Conservation (phyloP, 2,888 invertebrate genomes). For the Sceliomorpha sp. region DNA sequence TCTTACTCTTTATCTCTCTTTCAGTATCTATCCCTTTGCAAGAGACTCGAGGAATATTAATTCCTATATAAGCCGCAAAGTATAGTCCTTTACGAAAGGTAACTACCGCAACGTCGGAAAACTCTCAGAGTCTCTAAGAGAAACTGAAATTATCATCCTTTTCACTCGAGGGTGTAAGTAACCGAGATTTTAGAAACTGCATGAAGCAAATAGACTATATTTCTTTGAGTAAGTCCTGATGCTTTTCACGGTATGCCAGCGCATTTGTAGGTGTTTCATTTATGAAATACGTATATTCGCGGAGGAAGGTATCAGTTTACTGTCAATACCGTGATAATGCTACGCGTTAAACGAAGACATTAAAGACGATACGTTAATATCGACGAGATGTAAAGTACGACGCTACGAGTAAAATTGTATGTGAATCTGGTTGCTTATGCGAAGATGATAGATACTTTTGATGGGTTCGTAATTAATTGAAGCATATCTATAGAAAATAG, state of each 20-base stretch:
- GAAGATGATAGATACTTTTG: too few relatives aligned
- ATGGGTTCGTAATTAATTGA: too few relatives aligned
- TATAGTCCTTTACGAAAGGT: constrained; percentile 48
- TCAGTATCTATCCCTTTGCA: constrained; percentile 46
- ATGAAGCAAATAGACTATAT: constrained; percentile 38
- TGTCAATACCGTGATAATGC: too few relatives aligned
- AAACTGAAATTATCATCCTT: constrained; percentile 43
- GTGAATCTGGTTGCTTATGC: too few relatives aligned
- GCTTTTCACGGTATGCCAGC: constrained; percentile 28
- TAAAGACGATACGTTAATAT: too few relatives aligned
- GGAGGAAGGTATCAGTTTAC: constrained; percentile 1
- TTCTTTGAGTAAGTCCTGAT: constrained; percentile 13
- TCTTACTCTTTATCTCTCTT: constrained; percentile 30
- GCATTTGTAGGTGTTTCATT: constrained; percentile 41
- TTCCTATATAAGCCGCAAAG: constrained; percentile 54
- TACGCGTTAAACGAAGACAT: too few relatives aligned
- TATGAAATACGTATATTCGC: constrained; percentile 12
- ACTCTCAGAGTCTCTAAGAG: constrained; percentile 20
- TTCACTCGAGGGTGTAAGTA: constrained; percentile 37
- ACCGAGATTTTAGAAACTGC: constrained; percentile 47
- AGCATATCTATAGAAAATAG: too few relatives aligned
- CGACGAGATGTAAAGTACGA: too few relatives aligned
- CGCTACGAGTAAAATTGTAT: too few relatives aligned
- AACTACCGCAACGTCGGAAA: constrained; percentile 23
- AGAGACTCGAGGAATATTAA: constrained; percentile 53